phyloP scores from a whole-genome alignment of 2,797 vertebrate species.

The Parauchenoglanis punctatus region DNA sequence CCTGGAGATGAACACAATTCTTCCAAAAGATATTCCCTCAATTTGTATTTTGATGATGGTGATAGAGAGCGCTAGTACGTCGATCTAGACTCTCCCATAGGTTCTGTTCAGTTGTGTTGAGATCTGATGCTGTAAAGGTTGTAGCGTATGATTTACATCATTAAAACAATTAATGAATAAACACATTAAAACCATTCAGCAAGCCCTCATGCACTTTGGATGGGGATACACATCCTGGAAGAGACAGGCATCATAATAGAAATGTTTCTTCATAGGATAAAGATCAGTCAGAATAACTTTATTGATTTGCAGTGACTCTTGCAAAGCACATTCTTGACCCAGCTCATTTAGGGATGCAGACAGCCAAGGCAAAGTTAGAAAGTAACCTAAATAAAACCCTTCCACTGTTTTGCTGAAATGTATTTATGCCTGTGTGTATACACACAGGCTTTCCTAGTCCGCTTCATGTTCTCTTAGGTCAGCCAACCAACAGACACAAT shows the following conservation, averaged over 20 bases:
- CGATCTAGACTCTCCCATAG: not conserved
- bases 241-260: not conserved
- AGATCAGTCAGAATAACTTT: not conserved
- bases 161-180: not conserved
- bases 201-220: not conserved
- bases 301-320: not conserved
- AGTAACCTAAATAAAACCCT: not conserved
- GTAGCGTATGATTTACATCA: not conserved
- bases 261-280: not conserved
- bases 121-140: not conserved
- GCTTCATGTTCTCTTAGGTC: not conserved
- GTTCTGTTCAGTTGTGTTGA: not conserved
- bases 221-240: not conserved
- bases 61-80: not conserved
- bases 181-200: not conserved
- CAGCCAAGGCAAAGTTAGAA: not conserved
- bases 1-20: not conserved
- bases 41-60: not conserved
- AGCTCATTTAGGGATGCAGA: not conserved
- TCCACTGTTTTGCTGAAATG: not conserved
- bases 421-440: too few relatives aligned
- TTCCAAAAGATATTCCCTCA: not conserved
- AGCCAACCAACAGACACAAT: not conserved
- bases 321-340: not conserved
- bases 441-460: not conserved